A percentile compares a stretch with the other conserved stretches of the same genome.
Evolutionary conservation across 2,113 vertebrate genomes (phyloP).

Genomic region (Pterocles orientalis): DNA sequence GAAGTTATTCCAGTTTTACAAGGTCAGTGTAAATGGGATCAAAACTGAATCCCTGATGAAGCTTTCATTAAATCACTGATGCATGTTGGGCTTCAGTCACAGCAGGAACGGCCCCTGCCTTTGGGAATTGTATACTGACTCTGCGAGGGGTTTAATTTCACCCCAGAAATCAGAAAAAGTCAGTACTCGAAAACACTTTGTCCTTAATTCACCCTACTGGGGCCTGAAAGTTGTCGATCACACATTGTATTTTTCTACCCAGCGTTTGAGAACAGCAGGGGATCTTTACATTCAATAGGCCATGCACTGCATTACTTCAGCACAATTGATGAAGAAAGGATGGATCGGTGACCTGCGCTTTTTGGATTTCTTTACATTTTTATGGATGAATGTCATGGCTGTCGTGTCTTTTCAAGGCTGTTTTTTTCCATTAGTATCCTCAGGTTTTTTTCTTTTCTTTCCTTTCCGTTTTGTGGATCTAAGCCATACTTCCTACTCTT

Average conservation of each 20-base stretch:
- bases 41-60: constrained; percentile 30
- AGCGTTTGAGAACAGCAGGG: constrained; percentile 6
- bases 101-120: neutral
- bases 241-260: constrained; percentile 9
- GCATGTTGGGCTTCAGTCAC: neutral
- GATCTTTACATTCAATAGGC: constrained; percentile 52
- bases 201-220: constrained; percentile 45
- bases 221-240: constrained; percentile 29
- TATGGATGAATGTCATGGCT: constrained; percentile 46
- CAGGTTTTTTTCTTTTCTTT: neutral
- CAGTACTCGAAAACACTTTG: neutral
- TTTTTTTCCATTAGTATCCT: neutral
- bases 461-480: neutral
- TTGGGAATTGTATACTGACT: neutral
- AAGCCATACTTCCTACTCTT: neutral
- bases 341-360: constrained; percentile 4
- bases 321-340: constrained; percentile 44
- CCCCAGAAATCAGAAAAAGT: constrained; percentile 12
- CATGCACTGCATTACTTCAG: constrained; percentile 42
- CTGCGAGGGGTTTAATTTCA: constrained; percentile 13
- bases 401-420: constrained; percentile 1
- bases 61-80: constrained; percentile 21
- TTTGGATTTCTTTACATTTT: constrained; percentile 50
- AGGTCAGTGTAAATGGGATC: constrained; percentile 14
- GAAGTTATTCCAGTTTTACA: constrained; percentile 13